These are phyloP conservation scores for Lagothrix lagotricha DNA, from an alignment of 2,797 vertebrate genomes.

Conservation along the genomic window DNA sequence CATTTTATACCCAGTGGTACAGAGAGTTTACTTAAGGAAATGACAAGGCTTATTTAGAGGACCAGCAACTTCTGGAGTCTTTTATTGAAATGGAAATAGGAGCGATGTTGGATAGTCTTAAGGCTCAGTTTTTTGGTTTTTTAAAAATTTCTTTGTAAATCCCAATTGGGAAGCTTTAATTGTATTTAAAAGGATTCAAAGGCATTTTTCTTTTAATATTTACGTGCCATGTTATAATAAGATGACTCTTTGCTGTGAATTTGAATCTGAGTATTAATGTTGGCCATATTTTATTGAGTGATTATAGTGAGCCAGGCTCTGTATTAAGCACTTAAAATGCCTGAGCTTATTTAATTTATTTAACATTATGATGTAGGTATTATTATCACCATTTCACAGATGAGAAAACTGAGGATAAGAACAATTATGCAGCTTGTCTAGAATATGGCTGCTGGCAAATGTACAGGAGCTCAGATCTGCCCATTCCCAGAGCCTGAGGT, in stretches of 20 bases:
- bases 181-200: neutral
- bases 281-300: neutral
- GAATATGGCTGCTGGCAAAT: neutral
- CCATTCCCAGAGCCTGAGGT: neutral
- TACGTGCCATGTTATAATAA: neutral
- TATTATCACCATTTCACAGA: neutral
- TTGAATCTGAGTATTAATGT: conserved; percentile 14
- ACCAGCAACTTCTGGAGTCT: neutral
- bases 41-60: neutral
- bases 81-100: neutral
- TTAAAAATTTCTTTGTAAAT: conserved; percentile 17
- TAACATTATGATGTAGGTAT: neutral
- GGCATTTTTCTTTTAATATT: neutral
- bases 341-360: neutral
- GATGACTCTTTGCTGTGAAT: neutral
- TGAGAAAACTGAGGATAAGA: conserved; percentile 24
- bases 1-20: neutral
- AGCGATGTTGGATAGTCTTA: neutral
- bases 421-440: neutral
- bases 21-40: conserved; percentile 37
- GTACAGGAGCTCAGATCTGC: neutral
- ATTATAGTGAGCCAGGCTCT: neutral
- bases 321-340: neutral
- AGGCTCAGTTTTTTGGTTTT: neutral
- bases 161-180: neutral